Evolutionary conservation across 1,140 invertebrate genomes (phyloP), one percentile per base, ranked within the genome.

Genomic region (Dendrolimus punctatus): DNA sequence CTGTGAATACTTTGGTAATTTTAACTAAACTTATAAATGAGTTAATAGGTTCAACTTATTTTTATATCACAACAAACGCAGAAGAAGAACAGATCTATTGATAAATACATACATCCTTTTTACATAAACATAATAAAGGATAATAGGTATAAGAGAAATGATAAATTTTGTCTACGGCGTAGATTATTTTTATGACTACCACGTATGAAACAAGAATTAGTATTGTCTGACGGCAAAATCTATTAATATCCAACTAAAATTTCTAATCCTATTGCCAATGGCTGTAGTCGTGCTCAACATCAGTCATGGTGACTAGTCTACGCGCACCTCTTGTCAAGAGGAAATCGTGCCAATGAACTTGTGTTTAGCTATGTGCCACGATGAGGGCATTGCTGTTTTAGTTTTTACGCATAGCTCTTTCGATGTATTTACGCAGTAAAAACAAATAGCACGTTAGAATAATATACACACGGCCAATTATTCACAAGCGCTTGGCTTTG

Each of bases 311-410:
- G 63, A 66, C 62, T 42, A 49, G 23, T 23, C 23, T 53, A 55
- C 46, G 62, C 61, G 60, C 62, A 60, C 46, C 51, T 57, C 52
- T 49, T 39, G 42, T 62, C 55, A 60, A 64, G 70, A 66, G 57
- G 53, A 71, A 72, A 60, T 61, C 65, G 68, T 70, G 77, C 75
- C 75, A 80, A 77, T 76, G 77, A 80, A 80, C 75, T 78, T 68
- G 53, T 53, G 62, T 68, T 70, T 70, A 66, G 66, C 64, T 73
- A 62, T 63, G 63, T 60, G 55, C 50, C 45, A 40, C 48, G 53
- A 61, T 66, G 70, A 69, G 60, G 60, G 64, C 64, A 63, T 58
- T 62, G 58, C 55, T 60, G 60, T 56, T 66, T 67, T 59, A 66
- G 59, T 62, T 68, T 71, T 72, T 71, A 75, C 23, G 23, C 23